Conservation (phyloP, 2,888 invertebrate species). For the Sphinx pinastri region DNA sequence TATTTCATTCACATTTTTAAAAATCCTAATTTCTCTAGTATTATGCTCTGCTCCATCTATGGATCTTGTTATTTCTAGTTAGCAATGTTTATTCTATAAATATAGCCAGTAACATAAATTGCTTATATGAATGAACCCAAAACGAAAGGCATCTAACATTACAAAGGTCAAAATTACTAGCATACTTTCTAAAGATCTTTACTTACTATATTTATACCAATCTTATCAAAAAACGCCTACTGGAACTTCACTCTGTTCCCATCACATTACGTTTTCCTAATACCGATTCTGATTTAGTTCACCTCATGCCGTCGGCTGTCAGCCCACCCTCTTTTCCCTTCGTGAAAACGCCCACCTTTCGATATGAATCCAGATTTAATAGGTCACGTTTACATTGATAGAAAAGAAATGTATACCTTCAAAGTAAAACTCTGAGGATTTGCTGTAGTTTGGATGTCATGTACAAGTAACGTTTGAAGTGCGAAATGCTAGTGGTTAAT, state of each 20-base stretch:
- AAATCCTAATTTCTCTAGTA: too few species aligned
- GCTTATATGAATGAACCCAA: too few species aligned
- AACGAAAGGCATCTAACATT: too few species aligned
- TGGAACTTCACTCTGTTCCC: background rate
- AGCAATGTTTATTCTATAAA: too few species aligned
- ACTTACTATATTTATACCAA: background rate
- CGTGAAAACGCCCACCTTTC: background rate
- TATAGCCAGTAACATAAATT: too few species aligned
- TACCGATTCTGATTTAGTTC: background rate
- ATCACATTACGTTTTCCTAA: background rate
- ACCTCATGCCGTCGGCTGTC: background rate
- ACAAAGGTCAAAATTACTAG: background rate
- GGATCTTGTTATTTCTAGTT: too few species aligned
- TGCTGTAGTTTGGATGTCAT: background rate
- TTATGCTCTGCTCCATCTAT: too few species aligned
- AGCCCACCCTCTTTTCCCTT: background rate
- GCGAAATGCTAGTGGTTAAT: too few species aligned
- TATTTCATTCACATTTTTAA: too few species aligned
- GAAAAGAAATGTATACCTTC: too few species aligned
- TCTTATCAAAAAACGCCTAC: background rate
- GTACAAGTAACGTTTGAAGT: too few species aligned
- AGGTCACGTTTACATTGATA: background rate
- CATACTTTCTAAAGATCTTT: background rate
- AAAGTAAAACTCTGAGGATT: background rate
- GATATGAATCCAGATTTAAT: background rate